These are phyloP conservation scores for Sarcophaga carnaria DNA, from an alignment of 2,888 invertebrate species.

Conservation along the genomic window DNA sequence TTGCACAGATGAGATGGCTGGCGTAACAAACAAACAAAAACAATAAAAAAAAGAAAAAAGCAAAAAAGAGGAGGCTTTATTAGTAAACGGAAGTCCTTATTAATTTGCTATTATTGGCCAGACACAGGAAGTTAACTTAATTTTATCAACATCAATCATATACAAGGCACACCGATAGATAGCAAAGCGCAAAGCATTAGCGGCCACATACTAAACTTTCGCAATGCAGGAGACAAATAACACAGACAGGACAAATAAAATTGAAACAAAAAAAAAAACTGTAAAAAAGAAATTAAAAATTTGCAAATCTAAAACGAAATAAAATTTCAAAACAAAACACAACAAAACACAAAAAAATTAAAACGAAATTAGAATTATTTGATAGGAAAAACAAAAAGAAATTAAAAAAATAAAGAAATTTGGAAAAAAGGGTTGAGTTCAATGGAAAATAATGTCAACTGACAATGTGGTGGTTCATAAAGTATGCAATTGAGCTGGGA, in stretches of 20 bases:
- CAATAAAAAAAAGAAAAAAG: not conserved
- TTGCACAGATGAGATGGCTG: slow-evolving; percentile 16
- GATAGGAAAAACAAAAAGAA: not conserved
- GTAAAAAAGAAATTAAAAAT: not conserved
- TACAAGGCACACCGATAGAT: not conserved
- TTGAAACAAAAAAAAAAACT: slow-evolving; percentile 7
- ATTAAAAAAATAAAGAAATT: not conserved
- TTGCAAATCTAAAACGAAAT: not conserved
- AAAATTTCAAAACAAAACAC: not conserved
- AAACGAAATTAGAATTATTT: not conserved
- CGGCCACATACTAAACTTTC: slow-evolving; percentile 46
- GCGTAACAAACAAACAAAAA: slow-evolving; percentile 32
- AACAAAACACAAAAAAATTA: not conserved
- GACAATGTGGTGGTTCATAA: too few relatives aligned
- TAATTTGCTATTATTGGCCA: slow-evolving; percentile 80
- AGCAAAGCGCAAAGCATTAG: slow-evolving; percentile 31
- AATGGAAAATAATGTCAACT: too few relatives aligned
- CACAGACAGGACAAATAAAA: slow-evolving; percentile 59
- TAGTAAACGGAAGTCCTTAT: slow-evolving; percentile 78
- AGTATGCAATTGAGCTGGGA: too few relatives aligned
- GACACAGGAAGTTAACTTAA: slow-evolving; percentile 80
- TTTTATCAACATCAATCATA: slow-evolving; percentile 67
- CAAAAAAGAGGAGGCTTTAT: slow-evolving; percentile 29
- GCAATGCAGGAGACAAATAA: slow-evolving; percentile 38
- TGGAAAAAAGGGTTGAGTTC: too few relatives aligned